phyloP scores from a whole-genome alignment of 2,113 vertebrate species.

The Condylura cristata region DNA sequence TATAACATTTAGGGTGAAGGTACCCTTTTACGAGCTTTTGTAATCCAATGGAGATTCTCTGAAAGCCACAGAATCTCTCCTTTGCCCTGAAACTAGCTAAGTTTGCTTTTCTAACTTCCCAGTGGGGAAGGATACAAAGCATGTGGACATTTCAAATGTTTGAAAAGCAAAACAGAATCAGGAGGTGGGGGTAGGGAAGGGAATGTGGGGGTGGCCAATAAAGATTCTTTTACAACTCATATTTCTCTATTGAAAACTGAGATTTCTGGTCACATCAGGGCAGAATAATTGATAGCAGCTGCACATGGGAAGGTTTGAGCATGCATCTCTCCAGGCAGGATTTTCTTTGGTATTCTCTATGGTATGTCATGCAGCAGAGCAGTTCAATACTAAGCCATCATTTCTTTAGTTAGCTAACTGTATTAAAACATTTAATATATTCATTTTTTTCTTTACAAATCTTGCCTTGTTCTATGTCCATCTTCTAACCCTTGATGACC shows the following conservation, averaged over 20 bases:
- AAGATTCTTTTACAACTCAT: conserved; percentile 76
- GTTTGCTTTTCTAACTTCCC: conserved; percentile 77
- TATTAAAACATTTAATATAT: background rate
- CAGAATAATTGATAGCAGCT: conserved; percentile 84
- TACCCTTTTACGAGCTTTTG: conserved; percentile 71
- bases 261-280: conserved; percentile 78
- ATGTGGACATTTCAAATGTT: conserved; percentile 66
- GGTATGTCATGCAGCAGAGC: conserved; percentile 41
- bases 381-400: conserved; percentile 14
- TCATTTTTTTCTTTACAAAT: background rate
- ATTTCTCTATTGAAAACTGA: conserved; percentile 74
- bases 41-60: conserved; percentile 60
- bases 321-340: conserved; percentile 78
- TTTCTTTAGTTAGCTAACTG: conserved; percentile 20
- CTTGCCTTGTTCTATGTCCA: background rate
- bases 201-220: conserved; percentile 44
- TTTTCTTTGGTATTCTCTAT: conserved; percentile 72
- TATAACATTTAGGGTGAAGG: conserved; percentile 63
- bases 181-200: conserved; percentile 39
- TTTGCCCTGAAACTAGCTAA: conserved; percentile 45
- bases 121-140: conserved; percentile 53
- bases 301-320: conserved; percentile 79
- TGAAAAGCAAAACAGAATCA: conserved; percentile 70
- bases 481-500: background rate
- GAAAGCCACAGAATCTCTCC: conserved; percentile 67